A percentile compares a stretch with the other conserved stretches of the same genome.
phyloP scores from a whole-genome alignment of 2,113 vertebrate species.

The Laterallus jamaicensis region DNA sequence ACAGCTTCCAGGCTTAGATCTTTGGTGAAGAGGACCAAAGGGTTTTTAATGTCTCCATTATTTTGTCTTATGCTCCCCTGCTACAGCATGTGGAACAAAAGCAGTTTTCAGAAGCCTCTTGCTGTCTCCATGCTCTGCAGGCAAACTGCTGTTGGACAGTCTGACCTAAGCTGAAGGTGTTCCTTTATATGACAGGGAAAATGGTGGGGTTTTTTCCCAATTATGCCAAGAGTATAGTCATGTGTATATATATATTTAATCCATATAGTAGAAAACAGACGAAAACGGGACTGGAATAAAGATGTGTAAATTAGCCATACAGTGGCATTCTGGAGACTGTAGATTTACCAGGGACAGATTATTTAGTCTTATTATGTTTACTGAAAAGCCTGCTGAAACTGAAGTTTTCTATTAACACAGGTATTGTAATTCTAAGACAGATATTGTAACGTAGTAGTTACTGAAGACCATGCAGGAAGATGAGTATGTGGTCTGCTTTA shows the following conservation, averaged over 20 bases:
- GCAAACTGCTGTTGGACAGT: neutral
- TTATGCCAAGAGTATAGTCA: neutral
- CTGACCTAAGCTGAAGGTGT: neutral
- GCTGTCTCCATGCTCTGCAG: neutral
- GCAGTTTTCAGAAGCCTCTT: neutral
- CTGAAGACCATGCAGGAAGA: constrained; percentile 11
- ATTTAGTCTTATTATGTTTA: neutral
- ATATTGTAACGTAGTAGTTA: neutral
- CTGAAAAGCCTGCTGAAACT: neutral
- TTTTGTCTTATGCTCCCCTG: neutral
- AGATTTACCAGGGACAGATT: neutral
- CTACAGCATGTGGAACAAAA: neutral
- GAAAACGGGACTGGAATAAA: neutral
- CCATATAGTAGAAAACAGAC: neutral
- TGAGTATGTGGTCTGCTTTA: constrained; percentile 33
- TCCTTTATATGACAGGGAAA: neutral
- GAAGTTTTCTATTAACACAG: neutral
- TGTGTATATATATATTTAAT: neutral
- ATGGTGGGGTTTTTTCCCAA: fast-evolving
- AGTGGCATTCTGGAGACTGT: neutral
- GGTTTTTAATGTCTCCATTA: neutral
- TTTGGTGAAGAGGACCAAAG: neutral
- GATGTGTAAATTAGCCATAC: neutral
- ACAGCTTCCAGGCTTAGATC: neutral
- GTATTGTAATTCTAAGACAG: too few relatives aligned